Percentiles rank a stretch among this genome's conserved stretches.
These are phyloP conservation scores for Phyllotreta striolata DNA, from an alignment of 2,888 invertebrate species.

Conservation along the genomic window DNA sequence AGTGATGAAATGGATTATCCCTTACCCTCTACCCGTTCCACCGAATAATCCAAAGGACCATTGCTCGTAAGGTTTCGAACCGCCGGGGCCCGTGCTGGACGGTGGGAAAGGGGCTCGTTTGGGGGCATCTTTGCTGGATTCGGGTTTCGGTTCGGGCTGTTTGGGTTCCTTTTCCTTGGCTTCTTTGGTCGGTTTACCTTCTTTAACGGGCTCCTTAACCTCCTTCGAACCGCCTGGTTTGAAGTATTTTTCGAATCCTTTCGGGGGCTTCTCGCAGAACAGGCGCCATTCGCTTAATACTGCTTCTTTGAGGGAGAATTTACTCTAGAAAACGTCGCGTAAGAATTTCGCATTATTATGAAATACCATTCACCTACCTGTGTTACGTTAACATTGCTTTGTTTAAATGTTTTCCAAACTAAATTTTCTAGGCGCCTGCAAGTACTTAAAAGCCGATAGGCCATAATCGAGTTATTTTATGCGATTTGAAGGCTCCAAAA, in stretches of 20 bases:
- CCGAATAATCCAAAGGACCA: conserved; percentile 66
- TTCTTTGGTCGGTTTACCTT: conserved; percentile 51
- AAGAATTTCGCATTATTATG: conserved; percentile 41
- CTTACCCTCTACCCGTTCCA: conserved; percentile 60
- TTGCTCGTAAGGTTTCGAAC: conserved; percentile 60
- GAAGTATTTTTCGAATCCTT: conserved; percentile 94
- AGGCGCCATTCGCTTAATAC: conserved; percentile 69
- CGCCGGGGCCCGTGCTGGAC: conserved; percentile 43
- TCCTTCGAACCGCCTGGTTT: conserved; percentile 66
- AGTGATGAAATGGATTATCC: conserved; percentile 1
- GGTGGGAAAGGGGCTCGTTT: conserved; percentile 54
- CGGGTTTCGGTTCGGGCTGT: conserved; percentile 55
- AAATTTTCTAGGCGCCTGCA: conserved; percentile 67
- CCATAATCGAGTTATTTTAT: conserved; percentile 62
- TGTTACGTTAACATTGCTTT: conserved; percentile 52
- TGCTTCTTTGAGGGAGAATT: conserved; percentile 65
- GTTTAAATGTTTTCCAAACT: conserved; percentile 55
- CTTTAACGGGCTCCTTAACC: conserved; percentile 57
- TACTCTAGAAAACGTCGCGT: conserved; percentile 57
- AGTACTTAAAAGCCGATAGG: conserved; percentile 68
- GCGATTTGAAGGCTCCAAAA: conserved; percentile 30
- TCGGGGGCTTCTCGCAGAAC: conserved; percentile 83
- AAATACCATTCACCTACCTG: conserved; percentile 51
- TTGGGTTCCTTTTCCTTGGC: conserved; percentile 51
- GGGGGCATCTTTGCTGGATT: conserved; percentile 52